Percentiles rank a stretch among this genome's conserved stretches.
These are phyloP conservation scores for Amniataba percoides DNA, from an alignment of 2,797 vertebrate species.

Conservation along the genomic window DNA sequence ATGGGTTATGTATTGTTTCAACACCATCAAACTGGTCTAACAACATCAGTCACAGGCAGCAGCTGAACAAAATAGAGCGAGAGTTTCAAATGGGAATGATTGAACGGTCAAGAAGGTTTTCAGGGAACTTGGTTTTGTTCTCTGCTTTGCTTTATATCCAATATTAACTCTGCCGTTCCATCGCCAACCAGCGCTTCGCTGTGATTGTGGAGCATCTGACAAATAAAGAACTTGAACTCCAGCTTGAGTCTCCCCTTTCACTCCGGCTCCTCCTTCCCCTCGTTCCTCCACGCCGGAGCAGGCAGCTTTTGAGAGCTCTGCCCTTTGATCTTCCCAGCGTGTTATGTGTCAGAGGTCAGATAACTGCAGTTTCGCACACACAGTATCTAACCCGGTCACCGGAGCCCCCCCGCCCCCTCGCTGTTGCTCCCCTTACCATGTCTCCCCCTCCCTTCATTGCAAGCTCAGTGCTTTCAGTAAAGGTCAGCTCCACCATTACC, in stretches of 20 bases:
- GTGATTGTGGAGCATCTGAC: too few relatives aligned
- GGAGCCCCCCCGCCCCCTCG: conserved; percentile 45
- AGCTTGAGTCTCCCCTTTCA: neutral
- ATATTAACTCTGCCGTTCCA: neutral
- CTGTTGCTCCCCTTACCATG: conserved; percentile 57
- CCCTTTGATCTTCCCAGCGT: conserved; percentile 75
- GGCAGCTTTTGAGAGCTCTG: conserved; percentile 55
- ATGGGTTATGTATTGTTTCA: conserved; percentile 72
- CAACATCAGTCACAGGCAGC: conserved; percentile 4
- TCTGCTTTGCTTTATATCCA: neutral
- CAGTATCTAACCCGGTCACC: conserved; percentile 60
- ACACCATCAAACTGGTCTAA: conserved; percentile 58
- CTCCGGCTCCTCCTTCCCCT: neutral
- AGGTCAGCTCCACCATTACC: conserved; percentile 77
- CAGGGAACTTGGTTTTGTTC: neutral
- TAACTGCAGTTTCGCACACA: conserved; percentile 79
- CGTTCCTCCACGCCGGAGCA: conserved; percentile 33
- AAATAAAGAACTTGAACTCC: neutral
- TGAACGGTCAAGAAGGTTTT: neutral
- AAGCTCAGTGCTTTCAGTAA: conserved; percentile 66
- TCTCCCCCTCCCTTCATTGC: conserved; percentile 54
- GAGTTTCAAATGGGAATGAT: neutral
- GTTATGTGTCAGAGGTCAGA: conserved; percentile 80
- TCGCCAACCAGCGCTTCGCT: too few relatives aligned
- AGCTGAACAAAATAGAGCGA: neutral